These are phyloP conservation scores for Pardosa pseudoannulata DNA, from an alignment of 2,888 invertebrate species.

Conservation along the genomic window DNA sequence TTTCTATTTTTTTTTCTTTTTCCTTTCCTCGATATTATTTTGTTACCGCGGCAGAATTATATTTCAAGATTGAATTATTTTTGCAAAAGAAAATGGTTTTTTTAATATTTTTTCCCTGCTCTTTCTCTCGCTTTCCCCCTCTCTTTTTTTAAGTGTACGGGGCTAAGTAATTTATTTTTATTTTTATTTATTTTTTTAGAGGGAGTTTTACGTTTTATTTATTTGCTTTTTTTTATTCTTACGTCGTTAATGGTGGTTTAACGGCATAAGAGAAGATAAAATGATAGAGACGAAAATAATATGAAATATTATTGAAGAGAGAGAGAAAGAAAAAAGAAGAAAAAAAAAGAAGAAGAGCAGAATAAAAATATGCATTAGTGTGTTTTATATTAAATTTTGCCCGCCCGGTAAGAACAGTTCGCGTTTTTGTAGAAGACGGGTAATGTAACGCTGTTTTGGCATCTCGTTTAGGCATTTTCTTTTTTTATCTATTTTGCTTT, in stretches of 20 bases:
- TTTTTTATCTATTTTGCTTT: too few relatives aligned
- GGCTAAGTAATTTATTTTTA: conserved; percentile 14
- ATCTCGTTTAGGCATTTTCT: too few relatives aligned
- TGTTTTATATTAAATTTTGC: conserved; percentile 7
- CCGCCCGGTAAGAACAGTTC: not conserved
- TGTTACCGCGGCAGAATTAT: conserved; percentile 61
- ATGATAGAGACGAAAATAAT: not conserved
- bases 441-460: too few relatives aligned
- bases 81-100: conserved; percentile 30
- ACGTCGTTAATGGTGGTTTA: conserved; percentile 5
- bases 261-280: not conserved
- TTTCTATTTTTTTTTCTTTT: not conserved
- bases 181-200: not conserved
- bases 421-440: too few relatives aligned
- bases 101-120: too few relatives aligned
- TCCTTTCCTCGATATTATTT: conserved; percentile 31
- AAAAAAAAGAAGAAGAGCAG: not conserved
- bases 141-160: not conserved
- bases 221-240: conserved; percentile 27
- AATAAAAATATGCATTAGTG: conserved; percentile 12
- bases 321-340: too few relatives aligned
- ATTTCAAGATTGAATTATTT: conserved; percentile 71
- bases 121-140: too few relatives aligned
- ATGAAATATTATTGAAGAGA: not conserved
- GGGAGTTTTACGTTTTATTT: not conserved